phyloP scores from a whole-genome alignment of 2,888 invertebrate genomes.

The Fabriciana adippe region DNA sequence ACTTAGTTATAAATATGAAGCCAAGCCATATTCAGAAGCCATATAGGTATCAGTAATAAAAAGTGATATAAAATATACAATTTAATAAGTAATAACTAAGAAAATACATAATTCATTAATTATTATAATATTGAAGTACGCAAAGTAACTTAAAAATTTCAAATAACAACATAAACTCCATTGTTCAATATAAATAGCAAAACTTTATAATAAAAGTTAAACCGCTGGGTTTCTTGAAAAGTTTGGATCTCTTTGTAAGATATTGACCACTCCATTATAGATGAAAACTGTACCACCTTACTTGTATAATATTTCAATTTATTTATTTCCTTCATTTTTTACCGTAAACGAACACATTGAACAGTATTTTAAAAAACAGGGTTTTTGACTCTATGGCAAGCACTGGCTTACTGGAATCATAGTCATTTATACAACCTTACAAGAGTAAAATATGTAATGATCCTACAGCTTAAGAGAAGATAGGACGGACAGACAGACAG shows the following conservation, averaged over 20 bases:
- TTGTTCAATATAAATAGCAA: conserved; percentile 17
- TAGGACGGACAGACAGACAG: too few species aligned
- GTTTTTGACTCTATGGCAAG: too few species aligned
- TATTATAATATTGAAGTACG: conserved; percentile 10
- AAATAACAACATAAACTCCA: conserved; percentile 13
- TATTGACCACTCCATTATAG: conserved; percentile 15
- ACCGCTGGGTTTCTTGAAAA: conserved; percentile 18
- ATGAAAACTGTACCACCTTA: not conserved
- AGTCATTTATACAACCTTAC: too few species aligned
- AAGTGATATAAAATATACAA: too few species aligned
- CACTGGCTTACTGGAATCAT: too few species aligned
- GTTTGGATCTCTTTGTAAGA: conserved; percentile 11
- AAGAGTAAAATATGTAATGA: too few species aligned
- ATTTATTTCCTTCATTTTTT: not conserved
- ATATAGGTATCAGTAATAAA: too few species aligned
- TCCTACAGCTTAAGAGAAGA: too few species aligned
- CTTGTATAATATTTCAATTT: not conserved
- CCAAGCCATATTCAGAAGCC: too few species aligned
- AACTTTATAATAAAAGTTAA: conserved; percentile 20
- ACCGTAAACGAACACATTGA: not conserved
- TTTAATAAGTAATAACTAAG: too few species aligned
- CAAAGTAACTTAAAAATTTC: conserved; percentile 13
- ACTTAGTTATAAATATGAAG: too few species aligned
- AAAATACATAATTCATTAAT: not conserved
- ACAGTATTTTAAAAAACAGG: not conserved